Base-by-base conservation (phyloP, 1,140 invertebrate genomes). In the Antheraea mylitta region DNA sequence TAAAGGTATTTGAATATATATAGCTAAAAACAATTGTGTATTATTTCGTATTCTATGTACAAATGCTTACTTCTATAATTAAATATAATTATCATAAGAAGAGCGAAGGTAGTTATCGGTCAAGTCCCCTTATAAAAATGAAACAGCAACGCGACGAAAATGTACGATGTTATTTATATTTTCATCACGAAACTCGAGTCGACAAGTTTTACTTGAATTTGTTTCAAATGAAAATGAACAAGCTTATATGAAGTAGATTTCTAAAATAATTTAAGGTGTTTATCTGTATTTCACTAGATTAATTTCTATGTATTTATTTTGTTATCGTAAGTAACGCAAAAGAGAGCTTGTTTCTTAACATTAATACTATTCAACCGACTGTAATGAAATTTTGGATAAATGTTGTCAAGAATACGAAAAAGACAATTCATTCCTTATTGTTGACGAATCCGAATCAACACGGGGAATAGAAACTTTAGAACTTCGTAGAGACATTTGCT, bases 151-250 rank as follows among this genome's bases (percentile, higher is more conserved):
- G 16, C 11, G 45, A 1, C 16, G 45, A 53, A 16, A 53, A 53
- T 13, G 45, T 53, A 13, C 45, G 45, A 53, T 53, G 16, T 53
- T 53, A 53, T 53, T 53, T 53, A 53, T 53, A 53, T 53, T 53
- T 53, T 13, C 13, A 53, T 53, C 45, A 53, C 45, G 45, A 53
- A 53, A 16, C 45, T 42, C 45, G 45, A 53, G 45, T 6, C 11
- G 45, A 16, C 45, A 53, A 53, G 45, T 53, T 53, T 53, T 53
- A 53, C 45, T 6, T 53, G 45, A 53, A 53, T 53, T 53, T 53
- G 11, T 6, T 53, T 53, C 45, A 13, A 53, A 53, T 13, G 16
- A 53, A 53, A 53, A 53, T 53, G 13, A 2, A 53, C 10, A 16
- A n/a, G 45, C 45, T 53, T 53, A 11, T 53, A 53, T 53, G 0